Evolutionary conservation across 2,113 vertebrate species (phyloP), one percentile per base, ranked within the genome.

Genomic region (Vanacampus margaritifer): DNA sequence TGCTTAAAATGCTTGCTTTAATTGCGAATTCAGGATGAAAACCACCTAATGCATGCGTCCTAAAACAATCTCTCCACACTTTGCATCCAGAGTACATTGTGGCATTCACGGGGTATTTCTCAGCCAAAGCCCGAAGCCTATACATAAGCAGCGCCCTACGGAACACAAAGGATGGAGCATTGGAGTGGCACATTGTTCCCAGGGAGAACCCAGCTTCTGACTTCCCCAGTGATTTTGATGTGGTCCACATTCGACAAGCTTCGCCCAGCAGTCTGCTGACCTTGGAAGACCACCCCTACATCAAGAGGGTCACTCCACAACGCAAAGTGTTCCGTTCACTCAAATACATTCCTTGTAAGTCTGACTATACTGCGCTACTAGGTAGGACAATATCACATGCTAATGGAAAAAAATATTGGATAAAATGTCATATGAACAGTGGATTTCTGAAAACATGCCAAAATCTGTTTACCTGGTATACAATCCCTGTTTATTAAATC

Each of bases 221-320:
- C 90, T 99, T 95, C 62, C 97, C 97, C 3, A 99, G 97, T 3
- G 97, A 99, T 87, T 99, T 99, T 67, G 97, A 99, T 85, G 93
- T 99, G 75, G 92, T 99, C 80, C 94, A 96, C 87, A 95, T 99
- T 71, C 92, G 92, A 0, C 94, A 95, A 69, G 94, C 92, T 0
- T 93, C 95, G 66, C 91, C 80, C 28, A 86, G 87, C 36, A 93
- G 93, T 69, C 91, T 98, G 56, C 89, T 94, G 68, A 95, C 92
- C 0, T 90, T 99, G 14, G 94, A 98, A 86, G 94, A 93, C 66
- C 97, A 99, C 60, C 97, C 97, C 0, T 96, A 95, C 91, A 97
- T 99, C 90, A 98, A 98, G 74, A 94, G 95, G 68, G 97, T 99
- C 23, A 98, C 96, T 0, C 96, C 95, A 5, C 97, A 99, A 69